phyloP scores from a whole-genome alignment of 2,113 vertebrate genomes.

The Arizona elegans region DNA sequence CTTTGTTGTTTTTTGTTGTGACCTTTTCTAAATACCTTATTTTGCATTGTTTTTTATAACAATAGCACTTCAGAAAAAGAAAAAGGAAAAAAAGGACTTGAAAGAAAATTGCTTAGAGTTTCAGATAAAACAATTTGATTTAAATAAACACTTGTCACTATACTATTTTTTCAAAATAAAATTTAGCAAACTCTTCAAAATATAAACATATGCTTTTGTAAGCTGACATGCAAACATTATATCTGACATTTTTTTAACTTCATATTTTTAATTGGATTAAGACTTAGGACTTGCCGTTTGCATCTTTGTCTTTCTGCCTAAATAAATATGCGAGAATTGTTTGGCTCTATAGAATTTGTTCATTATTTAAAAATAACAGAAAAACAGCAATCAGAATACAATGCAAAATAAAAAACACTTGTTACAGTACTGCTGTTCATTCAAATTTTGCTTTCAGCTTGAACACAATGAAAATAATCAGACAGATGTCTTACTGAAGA shows the following conservation, averaged over 20 bases:
- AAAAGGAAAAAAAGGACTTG: neutral
- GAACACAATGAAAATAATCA: neutral
- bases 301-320: neutral
- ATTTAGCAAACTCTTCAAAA: neutral
- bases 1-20: conserved; percentile 30
- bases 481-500: neutral
- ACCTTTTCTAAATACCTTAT: conserved; percentile 63
- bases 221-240: neutral
- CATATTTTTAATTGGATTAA: neutral
- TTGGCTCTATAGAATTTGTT: neutral
- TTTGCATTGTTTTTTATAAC: conserved; percentile 60
- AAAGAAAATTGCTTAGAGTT: neutral
- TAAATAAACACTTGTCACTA: neutral
- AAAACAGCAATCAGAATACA: neutral
- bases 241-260: neutral
- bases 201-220: neutral
- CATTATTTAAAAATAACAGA: neutral
- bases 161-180: neutral
- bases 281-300: neutral
- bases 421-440: neutral
- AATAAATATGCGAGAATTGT: neutral
- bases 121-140: neutral
- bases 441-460: neutral
- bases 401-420: neutral
- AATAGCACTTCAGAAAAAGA: conserved; percentile 23